Percentiles rank a stretch among this genome's conserved stretches.
phyloP scores from a whole-genome alignment of 2,888 invertebrate genomes.

The Nephrotoma appendiculata region DNA sequence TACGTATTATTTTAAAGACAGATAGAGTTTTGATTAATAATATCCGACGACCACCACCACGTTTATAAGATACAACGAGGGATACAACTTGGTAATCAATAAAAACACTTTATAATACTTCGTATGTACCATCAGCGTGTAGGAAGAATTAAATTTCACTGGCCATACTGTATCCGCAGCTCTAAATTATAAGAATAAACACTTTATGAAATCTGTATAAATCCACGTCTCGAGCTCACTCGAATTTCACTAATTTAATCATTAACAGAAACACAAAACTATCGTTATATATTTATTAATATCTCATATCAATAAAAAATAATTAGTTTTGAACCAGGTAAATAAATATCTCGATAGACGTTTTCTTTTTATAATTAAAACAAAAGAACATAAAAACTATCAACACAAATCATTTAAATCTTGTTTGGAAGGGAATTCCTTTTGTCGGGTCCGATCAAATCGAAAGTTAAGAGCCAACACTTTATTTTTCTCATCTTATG shows the following conservation, averaged over 20 bases:
- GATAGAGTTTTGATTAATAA: not conserved
- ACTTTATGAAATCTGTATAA: not conserved
- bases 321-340: not conserved
- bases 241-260: not conserved
- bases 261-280: not conserved
- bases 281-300: not conserved
- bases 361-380: not conserved
- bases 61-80: not conserved
- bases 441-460: not conserved
- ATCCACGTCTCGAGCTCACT: not conserved
- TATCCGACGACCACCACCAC: not conserved
- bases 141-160: not conserved
- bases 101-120: not conserved
- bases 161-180: not conserved
- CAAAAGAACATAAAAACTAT: not conserved
- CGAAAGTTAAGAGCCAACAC: not conserved
- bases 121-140: not conserved
- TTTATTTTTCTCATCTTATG: not conserved
- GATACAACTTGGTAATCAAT: not conserved
- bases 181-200: not conserved
- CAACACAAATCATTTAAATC: not conserved
- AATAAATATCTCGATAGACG: not conserved
- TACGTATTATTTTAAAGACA: not conserved
- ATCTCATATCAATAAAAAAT: not conserved
- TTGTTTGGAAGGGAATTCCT: not conserved